Base-by-base conservation (phyloP, 1,140 invertebrate genomes). In the Hestina assimilis region DNA sequence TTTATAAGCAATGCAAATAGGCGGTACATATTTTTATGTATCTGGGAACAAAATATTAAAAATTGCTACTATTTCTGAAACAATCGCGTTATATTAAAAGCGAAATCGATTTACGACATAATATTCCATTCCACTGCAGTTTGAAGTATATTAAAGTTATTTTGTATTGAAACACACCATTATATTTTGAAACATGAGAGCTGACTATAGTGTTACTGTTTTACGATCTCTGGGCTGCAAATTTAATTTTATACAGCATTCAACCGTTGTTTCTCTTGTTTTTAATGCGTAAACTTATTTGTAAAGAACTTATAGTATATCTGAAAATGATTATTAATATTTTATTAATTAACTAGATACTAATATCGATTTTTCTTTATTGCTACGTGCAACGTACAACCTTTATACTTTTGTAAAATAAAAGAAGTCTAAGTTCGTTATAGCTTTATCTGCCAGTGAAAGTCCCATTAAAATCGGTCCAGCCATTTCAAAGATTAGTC, bases 151-250 rank as follows among this genome's bases (percentile, higher is more conserved):
- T 38, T 38, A 9, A 38, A 38, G 33, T 38, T 50, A 12, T 40
- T 38, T 14, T 50, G 20, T 50, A 50, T 50, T 38, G 47, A 50
- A 50, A 52, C 19, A 52, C 38, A n/a, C 26, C 17, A 31, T 42
- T 52, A 42, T 54, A 54, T 45, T 54, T 38, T 54, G 52, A 45
- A 54, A 54, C 41, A 15, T n/a, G 52, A 54, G 52, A 40, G 40
- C n/a, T 9, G 6, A 12, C 23, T 41, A 19, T 52, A 40, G 33
- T 51, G 40, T 35, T 24, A 35, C 19, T 24, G 20, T 45, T 54
- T 54, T 46, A 54, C 42, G 52, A 54, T 35, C 21, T 38, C 41
- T 40, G 41, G 12, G 52, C 4, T 35, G 52, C 29, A 29, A 45
- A 54, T 54, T 54, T 54, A 54, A 54, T 54, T 45, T 54, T 29